Conservation (phyloP, 2,888 invertebrate genomes). For the Noctuana brunneofusca region DNA sequence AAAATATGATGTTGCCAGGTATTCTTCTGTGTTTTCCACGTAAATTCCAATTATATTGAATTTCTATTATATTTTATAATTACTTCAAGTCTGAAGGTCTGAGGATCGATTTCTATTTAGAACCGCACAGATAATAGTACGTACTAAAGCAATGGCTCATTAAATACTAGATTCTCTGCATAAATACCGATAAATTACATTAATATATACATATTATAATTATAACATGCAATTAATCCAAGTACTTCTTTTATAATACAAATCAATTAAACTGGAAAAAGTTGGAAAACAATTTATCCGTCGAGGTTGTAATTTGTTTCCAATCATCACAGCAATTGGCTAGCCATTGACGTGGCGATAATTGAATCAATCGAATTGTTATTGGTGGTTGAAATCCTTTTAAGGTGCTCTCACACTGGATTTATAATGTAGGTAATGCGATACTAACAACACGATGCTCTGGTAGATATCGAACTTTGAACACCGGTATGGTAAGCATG, state of each 20-base stretch:
- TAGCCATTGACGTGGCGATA: constrained; percentile 30
- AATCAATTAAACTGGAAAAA: constrained; percentile 27
- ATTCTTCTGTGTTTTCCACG: too few species aligned
- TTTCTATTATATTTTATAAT: too few species aligned
- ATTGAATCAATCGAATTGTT: constrained; percentile 33
- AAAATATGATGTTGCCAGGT: too few species aligned
- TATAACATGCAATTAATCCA: background rate
- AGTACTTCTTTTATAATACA: background rate
- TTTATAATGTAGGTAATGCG: background rate
- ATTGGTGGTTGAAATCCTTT: constrained; percentile 32
- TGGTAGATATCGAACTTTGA: too few species aligned
- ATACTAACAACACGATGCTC: too few species aligned
- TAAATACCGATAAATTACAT: background rate
- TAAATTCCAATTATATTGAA: too few species aligned
- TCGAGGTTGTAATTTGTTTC: constrained; percentile 33
- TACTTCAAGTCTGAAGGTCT: background rate
- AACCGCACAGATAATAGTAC: background rate
- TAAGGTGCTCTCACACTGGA: constrained; percentile 5
- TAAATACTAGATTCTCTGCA: too few species aligned
- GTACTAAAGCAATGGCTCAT: background rate
- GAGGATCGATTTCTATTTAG: background rate
- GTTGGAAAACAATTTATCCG: constrained; percentile 20
- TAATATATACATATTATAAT: background rate
- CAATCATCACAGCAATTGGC: constrained; percentile 34
- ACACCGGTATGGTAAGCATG: too few species aligned